Percentiles rank a stretch among this genome's conserved stretches.
Evolutionary conservation across 2,888 invertebrate species (phyloP).

Genomic region (Osmoderma eremita): DNA sequence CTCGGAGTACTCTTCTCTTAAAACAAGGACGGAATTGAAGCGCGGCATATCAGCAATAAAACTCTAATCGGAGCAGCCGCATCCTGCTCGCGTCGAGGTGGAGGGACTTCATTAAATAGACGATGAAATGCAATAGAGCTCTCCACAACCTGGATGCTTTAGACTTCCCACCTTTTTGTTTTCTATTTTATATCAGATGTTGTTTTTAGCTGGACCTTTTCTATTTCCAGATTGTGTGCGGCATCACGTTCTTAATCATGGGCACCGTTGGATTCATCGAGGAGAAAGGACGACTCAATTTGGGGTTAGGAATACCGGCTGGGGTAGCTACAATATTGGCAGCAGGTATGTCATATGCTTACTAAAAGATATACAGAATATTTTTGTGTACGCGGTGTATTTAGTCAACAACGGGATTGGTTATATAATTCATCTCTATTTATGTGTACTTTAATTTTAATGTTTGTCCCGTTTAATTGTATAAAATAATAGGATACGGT

Average conservation of each 20-base stretch:
- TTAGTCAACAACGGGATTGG: no score
- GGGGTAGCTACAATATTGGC: conserved; percentile 70
- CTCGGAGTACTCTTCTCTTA: no score
- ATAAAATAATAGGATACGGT: no score
- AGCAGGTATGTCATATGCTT: conserved; percentile 66
- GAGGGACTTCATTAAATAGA: conserved; percentile 13
- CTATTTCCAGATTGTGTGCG: conserved; percentile 69
- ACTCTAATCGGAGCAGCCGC: neutral
- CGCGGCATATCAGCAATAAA: neutral
- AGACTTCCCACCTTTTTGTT: neutral
- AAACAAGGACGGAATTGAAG: no score
- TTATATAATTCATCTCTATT: no score
- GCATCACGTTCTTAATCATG: conserved; percentile 72
- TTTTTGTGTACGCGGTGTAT: no score
- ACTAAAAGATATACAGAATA: neutral
- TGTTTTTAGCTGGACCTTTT: neutral
- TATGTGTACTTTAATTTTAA: no score
- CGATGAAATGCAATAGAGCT: neutral
- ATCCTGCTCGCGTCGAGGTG: neutral
- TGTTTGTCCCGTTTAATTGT: no score
- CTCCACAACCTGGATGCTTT: neutral
- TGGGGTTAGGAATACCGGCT: conserved; percentile 71
- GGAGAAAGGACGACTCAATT: conserved; percentile 70
- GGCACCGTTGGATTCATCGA: conserved; percentile 73
- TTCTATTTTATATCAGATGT: neutral